Conservation (phyloP, 2,888 invertebrate genomes). For the Philereme vetulata region DNA sequence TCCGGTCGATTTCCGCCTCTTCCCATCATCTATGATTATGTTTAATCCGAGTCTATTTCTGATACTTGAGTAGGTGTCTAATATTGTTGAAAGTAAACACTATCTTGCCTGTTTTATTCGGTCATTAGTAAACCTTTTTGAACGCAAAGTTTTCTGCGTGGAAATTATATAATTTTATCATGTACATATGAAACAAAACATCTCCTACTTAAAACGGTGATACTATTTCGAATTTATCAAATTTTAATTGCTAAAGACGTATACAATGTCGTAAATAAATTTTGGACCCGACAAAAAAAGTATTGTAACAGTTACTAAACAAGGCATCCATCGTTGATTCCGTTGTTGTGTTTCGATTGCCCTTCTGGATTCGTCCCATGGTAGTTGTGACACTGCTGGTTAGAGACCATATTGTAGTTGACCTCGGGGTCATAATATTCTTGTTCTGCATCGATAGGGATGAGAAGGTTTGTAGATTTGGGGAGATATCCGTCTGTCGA, state of each 20-base stretch:
- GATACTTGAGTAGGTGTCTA: constrained; percentile 8
- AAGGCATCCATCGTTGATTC: constrained; percentile 86
- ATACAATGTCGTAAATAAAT: constrained; percentile 70
- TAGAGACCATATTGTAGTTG: constrained; percentile 72
- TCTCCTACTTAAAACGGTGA: constrained; percentile 56
- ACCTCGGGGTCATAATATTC: constrained; percentile 82
- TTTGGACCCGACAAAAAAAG: constrained; percentile 74
- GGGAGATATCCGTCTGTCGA: constrained; percentile 75
- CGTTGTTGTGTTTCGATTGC: constrained; percentile 79
- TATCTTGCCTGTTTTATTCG: constrained; percentile 1
- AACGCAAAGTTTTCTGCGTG: constrained; percentile 4
- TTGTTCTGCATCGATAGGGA: constrained; percentile 80
- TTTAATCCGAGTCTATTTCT: constrained; percentile 6
- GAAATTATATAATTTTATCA: constrained; percentile 6
- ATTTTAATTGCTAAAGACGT: constrained; percentile 67
- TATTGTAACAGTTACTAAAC: constrained; percentile 68
- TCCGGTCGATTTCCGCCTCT: constrained; percentile 55
- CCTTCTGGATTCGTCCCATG: constrained; percentile 68
- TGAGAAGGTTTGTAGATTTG: constrained; percentile 74
- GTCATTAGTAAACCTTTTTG: background rate
- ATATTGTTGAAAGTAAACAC: constrained; percentile 1
- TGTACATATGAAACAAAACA: constrained; percentile 16
- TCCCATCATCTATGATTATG: constrained; percentile 21
- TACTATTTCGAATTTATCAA: constrained; percentile 74
- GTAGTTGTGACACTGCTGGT: constrained; percentile 83